Evolutionary conservation across 2,888 invertebrate genomes (phyloP).

Genomic region (Leptinotarsa peninsularis): DNA sequence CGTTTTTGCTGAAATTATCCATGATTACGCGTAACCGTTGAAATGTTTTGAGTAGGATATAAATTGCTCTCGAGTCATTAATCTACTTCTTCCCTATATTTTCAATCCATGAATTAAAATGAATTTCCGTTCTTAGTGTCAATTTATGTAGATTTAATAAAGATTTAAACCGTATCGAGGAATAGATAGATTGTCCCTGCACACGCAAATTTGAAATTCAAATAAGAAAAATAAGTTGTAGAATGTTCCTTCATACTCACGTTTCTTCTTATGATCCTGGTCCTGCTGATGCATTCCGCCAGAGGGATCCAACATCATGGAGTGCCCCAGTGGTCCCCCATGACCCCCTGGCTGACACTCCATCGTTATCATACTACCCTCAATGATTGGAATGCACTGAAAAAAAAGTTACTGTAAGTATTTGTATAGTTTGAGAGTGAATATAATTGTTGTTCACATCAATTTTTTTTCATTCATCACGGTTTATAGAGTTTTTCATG

Average conservation of each 20-base stretch:
- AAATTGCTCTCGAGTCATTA: conserved; percentile 3
- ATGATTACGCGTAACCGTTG: conserved; percentile 16
- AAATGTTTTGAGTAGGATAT: conserved; percentile 24
- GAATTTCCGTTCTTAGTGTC: conserved; percentile 20
- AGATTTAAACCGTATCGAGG: conserved; percentile 20
- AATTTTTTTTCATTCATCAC: too few relatives aligned
- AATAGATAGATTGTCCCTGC: conserved; percentile 17
- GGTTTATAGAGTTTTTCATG: too few relatives aligned
- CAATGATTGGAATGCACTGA: conserved; percentile 62
- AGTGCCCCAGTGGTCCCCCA: conserved; percentile 67
- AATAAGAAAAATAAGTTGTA: background rate
- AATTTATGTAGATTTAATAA: conserved; percentile 30
- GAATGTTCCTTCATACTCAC: conserved; percentile 57
- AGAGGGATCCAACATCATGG: conserved; percentile 66
- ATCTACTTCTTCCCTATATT: conserved; percentile 25
- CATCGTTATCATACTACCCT: conserved; percentile 68
- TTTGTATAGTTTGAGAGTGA: too few relatives aligned
- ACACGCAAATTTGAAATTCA: conserved; percentile 9
- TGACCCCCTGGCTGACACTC: conserved; percentile 68
- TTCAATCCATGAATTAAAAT: conserved; percentile 21
- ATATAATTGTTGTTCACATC: too few relatives aligned
- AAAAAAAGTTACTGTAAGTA: conserved; percentile 42
- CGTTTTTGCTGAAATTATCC: conserved; percentile 21
- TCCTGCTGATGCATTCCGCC: conserved; percentile 63
- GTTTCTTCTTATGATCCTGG: conserved; percentile 64